Evolutionary conservation across 2,888 invertebrate genomes (phyloP).

Genomic region (Desoria tigrina): DNA sequence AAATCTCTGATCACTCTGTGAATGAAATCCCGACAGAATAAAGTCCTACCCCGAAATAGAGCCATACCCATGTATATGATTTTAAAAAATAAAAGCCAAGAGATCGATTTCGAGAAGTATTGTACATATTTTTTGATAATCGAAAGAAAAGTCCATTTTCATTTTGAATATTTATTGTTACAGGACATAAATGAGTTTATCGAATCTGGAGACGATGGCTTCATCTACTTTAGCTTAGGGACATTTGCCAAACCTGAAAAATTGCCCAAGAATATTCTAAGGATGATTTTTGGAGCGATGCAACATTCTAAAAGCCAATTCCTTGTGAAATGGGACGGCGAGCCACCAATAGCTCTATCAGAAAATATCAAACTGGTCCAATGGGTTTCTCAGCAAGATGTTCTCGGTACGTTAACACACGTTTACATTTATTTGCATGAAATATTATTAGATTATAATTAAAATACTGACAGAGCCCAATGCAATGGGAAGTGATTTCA

Average conservation of each 20-base stretch:
- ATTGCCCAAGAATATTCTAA: slow-evolving; percentile 73
- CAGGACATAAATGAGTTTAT: slow-evolving; percentile 43
- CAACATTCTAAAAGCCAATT: slow-evolving; percentile 25
- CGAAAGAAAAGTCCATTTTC: too few relatives aligned
- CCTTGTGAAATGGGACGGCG: slow-evolving; percentile 43
- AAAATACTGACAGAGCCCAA: too few relatives aligned
- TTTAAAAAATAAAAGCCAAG: too few relatives aligned
- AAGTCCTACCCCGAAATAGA: too few relatives aligned
- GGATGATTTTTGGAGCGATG: slow-evolving; percentile 71
- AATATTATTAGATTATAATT: too few relatives aligned
- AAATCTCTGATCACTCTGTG: too few relatives aligned
- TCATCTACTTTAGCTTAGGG: slow-evolving; percentile 47
- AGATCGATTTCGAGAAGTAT: too few relatives aligned
- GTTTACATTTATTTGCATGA: too few relatives aligned
- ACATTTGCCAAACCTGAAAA: slow-evolving; percentile 61
- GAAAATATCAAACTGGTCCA: slow-evolving; percentile 29
- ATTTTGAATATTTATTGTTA: too few relatives aligned
- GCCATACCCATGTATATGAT: too few relatives aligned
- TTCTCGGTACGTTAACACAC: slow-evolving; percentile 27
- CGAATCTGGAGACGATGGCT: slow-evolving; percentile 32
- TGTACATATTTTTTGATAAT: background rate
- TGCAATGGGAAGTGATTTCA: too few relatives aligned
- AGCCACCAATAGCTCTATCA: slow-evolving; percentile 28
- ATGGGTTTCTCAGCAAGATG: slow-evolving; percentile 47
- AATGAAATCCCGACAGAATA: too few relatives aligned